Conservation (phyloP, 2,797 vertebrate genomes). For the Anisognathus igniventris region DNA sequence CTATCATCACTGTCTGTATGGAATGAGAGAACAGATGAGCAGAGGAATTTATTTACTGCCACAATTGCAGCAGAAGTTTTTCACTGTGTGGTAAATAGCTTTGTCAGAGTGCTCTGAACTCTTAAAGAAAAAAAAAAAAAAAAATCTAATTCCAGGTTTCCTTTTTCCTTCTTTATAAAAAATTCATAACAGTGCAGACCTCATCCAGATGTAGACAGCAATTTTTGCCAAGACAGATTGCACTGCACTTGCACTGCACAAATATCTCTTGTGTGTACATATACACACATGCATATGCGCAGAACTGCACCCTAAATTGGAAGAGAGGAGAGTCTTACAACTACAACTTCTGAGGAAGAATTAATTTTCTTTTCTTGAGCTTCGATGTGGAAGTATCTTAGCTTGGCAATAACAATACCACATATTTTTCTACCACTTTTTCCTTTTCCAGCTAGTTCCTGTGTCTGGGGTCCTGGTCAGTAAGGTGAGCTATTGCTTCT, state of each 20-base stretch:
- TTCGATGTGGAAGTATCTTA: not conserved
- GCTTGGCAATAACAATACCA: not conserved
- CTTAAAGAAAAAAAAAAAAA: not conserved
- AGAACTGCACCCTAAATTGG: not conserved
- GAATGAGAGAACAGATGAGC: not conserved
- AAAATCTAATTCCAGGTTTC: not conserved
- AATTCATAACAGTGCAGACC: not conserved
- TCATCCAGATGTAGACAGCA: not conserved
- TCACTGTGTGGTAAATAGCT: not conserved
- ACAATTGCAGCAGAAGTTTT: not conserved
- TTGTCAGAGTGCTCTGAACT: not conserved
- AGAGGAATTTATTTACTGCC: not conserved
- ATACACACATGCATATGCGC: not conserved
- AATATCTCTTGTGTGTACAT: not conserved
- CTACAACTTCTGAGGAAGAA: not conserved
- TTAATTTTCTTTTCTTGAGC: not conserved
- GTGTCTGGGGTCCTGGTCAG: not conserved
- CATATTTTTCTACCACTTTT: not conserved
- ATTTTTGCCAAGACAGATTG: not conserved
- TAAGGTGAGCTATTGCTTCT: not conserved
- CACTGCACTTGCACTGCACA: not conserved
- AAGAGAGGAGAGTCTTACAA: not conserved
- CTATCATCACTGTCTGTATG: not conserved
- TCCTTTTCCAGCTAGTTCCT: not conserved
- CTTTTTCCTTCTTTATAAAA: not conserved